A percentile compares a stretch with the other conserved stretches of the same genome.
Evolutionary conservation across 2,113 vertebrate genomes (phyloP).

Genomic region (Spea bombifrons): DNA sequence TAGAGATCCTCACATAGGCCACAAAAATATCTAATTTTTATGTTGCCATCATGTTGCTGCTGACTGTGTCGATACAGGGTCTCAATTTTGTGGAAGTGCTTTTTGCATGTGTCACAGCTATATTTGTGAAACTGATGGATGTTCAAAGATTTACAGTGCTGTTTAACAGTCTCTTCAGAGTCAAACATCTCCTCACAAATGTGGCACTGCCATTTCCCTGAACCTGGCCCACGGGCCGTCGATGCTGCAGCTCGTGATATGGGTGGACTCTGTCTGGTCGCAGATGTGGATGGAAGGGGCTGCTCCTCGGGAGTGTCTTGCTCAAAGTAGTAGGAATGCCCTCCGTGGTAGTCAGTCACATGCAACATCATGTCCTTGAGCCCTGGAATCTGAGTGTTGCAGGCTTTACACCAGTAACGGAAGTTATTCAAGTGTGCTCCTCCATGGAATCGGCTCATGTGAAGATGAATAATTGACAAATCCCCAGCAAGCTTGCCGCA

Average conservation of each 20-base stretch:
- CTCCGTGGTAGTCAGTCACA: constrained; percentile 74
- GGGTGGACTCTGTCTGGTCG: neutral
- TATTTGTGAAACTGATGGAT: constrained; percentile 87
- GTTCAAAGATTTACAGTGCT: constrained; percentile 76
- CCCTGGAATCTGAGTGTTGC: constrained; percentile 72
- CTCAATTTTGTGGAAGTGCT: constrained; percentile 84
- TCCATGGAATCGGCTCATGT: constrained; percentile 95
- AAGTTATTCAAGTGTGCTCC: constrained; percentile 91
- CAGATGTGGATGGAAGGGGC: constrained; percentile 47
- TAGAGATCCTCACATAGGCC: constrained; percentile 88
- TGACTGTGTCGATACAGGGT: constrained; percentile 79
- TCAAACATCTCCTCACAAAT: constrained; percentile 93
- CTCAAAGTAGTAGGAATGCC: constrained; percentile 84
- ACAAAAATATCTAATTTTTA: constrained; percentile 78
- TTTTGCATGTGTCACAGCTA: constrained; percentile 80
- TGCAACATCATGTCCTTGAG: constrained; percentile 80
- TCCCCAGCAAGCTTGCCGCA: constrained; percentile 86
- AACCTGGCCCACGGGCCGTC: constrained; percentile 28
- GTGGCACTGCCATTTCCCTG: constrained; percentile 81
- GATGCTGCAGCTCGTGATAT: neutral
- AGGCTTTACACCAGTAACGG: constrained; percentile 81
- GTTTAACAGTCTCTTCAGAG: constrained; percentile 67
- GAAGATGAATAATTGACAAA: constrained; percentile 80
- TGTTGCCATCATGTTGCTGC: constrained; percentile 70
- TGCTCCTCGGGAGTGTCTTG: constrained; percentile 64